Conservation (phyloP, 2,888 invertebrate species). For the Onchidella celtica region DNA sequence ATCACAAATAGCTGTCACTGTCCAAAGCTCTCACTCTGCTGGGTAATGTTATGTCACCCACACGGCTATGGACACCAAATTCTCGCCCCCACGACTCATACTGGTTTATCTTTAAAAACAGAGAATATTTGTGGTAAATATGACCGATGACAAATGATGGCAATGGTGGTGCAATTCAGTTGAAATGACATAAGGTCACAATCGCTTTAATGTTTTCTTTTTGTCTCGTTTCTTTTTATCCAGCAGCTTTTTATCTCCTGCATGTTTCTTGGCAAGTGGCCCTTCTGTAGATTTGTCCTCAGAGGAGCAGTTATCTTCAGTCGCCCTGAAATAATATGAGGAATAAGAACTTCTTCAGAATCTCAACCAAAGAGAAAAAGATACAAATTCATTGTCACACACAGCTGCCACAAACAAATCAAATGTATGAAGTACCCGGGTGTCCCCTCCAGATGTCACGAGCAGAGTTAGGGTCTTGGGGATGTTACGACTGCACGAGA, state of each 20-base stretch:
- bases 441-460: too few relatives aligned
- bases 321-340: slow-evolving; percentile 49
- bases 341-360: too few relatives aligned
- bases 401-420: too few relatives aligned
- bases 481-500: too few relatives aligned
- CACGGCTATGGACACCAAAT: neutral
- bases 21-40: neutral
- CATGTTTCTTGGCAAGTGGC: slow-evolving; percentile 91
- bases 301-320: slow-evolving; percentile 56
- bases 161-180: slow-evolving; percentile 14
- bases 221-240: slow-evolving; percentile 89
- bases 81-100: too few relatives aligned
- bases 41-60: neutral
- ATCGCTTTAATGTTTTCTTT: slow-evolving; percentile 91
- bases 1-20: neutral
- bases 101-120: neutral
- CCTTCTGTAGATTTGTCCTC: slow-evolving; percentile 82
- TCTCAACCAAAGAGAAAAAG: too few relatives aligned
- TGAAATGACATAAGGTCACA: slow-evolving; percentile 83
- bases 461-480: too few relatives aligned
- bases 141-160: neutral
- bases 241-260: slow-evolving; percentile 84
- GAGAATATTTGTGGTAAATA: neutral
- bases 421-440: too few relatives aligned
- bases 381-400: too few relatives aligned